These are phyloP conservation scores for Strigops habroptila DNA, from an alignment of 2,113 vertebrate genomes.

Conservation along the genomic window DNA sequence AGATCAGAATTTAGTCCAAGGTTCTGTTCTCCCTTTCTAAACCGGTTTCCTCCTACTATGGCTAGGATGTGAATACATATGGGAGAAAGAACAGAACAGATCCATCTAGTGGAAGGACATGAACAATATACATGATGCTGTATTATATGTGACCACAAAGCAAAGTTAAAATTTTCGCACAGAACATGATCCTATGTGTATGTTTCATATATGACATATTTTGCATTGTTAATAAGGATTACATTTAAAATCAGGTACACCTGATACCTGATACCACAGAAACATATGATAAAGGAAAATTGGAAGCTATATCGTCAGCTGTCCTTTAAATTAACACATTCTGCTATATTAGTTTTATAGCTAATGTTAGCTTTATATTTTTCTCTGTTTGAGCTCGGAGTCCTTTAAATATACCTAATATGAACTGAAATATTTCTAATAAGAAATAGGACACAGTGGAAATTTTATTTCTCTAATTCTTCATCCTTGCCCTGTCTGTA, in stretches of 20 bases:
- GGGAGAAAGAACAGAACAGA: background rate
- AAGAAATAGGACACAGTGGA: too few relatives aligned
- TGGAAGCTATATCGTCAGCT: background rate
- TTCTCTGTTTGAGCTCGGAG: too few relatives aligned
- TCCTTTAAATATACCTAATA: too few relatives aligned
- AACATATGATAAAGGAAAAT: background rate
- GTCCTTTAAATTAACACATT: background rate
- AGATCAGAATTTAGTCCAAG: background rate
- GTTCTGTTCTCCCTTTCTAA: slow-evolving; percentile 3
- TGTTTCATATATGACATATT: background rate
- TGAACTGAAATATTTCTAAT: too few relatives aligned
- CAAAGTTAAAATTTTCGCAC: background rate
- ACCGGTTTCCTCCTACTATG: background rate
- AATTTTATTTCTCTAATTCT: too few relatives aligned
- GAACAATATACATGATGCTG: background rate
- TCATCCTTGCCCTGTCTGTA: too few relatives aligned
- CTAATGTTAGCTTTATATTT: too few relatives aligned
- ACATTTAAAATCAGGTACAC: background rate
- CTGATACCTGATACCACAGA: background rate
- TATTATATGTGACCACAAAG: background rate
- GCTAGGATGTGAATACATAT: slow-evolving; percentile 14
- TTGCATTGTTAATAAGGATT: background rate
- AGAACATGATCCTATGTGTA: background rate
- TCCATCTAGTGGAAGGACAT: background rate
- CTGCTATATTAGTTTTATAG: too few relatives aligned